A percentile compares a stretch with the other conserved stretches of the same genome.
These are phyloP conservation scores for Trachelus troglodyta DNA, from an alignment of 2,888 invertebrate species.

Conservation along the genomic window DNA sequence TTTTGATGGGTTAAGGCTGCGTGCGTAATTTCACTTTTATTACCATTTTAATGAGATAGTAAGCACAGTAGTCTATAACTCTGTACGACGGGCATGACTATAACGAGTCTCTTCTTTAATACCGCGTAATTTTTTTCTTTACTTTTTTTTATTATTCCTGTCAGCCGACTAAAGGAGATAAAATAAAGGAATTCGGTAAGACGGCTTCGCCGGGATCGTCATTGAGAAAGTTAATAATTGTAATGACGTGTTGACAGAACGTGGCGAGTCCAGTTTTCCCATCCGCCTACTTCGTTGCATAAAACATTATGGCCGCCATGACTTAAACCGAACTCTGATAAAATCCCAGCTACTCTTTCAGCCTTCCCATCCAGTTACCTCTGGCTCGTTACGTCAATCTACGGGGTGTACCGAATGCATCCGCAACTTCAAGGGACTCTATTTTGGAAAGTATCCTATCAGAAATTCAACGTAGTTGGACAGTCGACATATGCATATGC, in stretches of 20 bases:
- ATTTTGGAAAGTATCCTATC: not conserved
- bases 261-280: slow-evolving; percentile 38
- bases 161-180: too few species aligned
- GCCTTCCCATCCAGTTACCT: not conserved
- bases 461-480: too few species aligned
- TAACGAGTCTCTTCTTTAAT: too few species aligned
- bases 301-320: slow-evolving; percentile 58
- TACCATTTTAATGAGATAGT: not conserved
- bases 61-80: not conserved
- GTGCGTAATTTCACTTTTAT: too few species aligned
- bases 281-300: slow-evolving; percentile 47
- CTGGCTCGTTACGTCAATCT: slow-evolving; percentile 29
- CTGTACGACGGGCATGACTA: not conserved
- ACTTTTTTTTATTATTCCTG: too few species aligned
- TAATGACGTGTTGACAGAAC: slow-evolving; percentile 56
- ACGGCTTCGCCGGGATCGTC: too few species aligned
- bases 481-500: too few species aligned
- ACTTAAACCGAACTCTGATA: slow-evolving; percentile 36
- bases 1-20: too few species aligned
- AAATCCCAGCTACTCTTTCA: slow-evolving; percentile 6
- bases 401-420: slow-evolving; percentile 51
- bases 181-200: too few species aligned
- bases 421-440: not conserved
- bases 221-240: slow-evolving; percentile 42
- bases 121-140: too few species aligned